Conservation (phyloP, 2,113 vertebrate species). For the Recurvirostra avosetta region DNA sequence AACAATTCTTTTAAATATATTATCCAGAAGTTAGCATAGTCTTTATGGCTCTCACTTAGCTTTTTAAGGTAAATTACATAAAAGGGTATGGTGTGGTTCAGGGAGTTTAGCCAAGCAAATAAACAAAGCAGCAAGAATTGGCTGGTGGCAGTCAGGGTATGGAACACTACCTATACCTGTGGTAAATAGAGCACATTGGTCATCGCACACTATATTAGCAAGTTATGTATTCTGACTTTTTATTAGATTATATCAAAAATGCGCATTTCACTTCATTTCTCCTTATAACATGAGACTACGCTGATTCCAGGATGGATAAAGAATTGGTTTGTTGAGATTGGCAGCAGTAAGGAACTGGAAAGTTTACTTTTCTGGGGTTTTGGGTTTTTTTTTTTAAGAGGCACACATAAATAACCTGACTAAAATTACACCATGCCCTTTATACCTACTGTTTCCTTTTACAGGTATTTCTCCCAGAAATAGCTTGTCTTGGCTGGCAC, state of each 20-base stretch:
- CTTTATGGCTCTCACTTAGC: not conserved
- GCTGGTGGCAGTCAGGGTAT: not conserved
- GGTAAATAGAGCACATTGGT: not conserved
- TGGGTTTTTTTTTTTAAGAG: not conserved
- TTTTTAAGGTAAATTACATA: not conserved
- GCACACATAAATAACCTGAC: not conserved
- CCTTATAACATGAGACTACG: not conserved
- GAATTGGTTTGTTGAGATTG: slow-evolving; percentile 43
- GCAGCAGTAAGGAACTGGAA: not conserved
- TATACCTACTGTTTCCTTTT: not conserved
- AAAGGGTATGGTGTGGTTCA: not conserved
- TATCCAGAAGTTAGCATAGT: not conserved
- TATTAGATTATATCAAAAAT: not conserved
- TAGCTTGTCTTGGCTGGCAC: not conserved
- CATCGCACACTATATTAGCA: not conserved
- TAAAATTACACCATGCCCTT: not conserved
- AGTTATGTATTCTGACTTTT: not conserved
- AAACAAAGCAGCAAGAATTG: not conserved
- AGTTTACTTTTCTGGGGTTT: not conserved
- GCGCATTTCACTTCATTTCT: slow-evolving; percentile 9
- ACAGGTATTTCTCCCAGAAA: slow-evolving; percentile 2
- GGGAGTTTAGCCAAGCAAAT: not conserved
- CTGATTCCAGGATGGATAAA: slow-evolving; percentile 41
- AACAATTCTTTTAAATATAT: not conserved
- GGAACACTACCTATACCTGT: not conserved